phyloP scores from a whole-genome alignment of 2,113 vertebrate genomes.

The Falcunculus frontatus region DNA sequence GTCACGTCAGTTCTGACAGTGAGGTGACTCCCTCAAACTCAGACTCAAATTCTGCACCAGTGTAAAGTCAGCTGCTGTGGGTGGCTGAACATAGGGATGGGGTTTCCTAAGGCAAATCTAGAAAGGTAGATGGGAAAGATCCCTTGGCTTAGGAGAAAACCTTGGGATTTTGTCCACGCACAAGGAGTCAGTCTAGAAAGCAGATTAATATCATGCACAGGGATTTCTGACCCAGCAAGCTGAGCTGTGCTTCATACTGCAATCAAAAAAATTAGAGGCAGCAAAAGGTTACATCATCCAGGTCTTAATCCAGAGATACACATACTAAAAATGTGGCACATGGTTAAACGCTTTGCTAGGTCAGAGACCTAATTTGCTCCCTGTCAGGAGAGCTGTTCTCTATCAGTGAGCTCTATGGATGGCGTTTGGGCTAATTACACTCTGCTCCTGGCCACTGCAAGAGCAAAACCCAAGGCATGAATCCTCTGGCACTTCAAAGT shows the following conservation, averaged over 20 bases:
- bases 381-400: slow-evolving; percentile 35
- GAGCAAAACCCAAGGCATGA: slow-evolving; percentile 34
- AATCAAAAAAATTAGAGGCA: slow-evolving; percentile 36
- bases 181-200: neutral
- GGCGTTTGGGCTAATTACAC: slow-evolving; percentile 41
- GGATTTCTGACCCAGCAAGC: neutral
- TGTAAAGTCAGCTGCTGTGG: neutral
- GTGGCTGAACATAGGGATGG: neutral
- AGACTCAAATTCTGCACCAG: neutral
- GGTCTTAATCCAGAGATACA: slow-evolving; percentile 24
- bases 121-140: neutral
- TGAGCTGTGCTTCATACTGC: neutral
- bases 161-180: neutral
- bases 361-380: slow-evolving; percentile 61
- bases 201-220: neutral
- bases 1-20: neutral
- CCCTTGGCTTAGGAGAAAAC: neutral
- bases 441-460: slow-evolving; percentile 33
- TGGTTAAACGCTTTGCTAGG: slow-evolving; percentile 44
- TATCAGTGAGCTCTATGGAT: neutral
- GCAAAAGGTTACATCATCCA: slow-evolving; percentile 32
- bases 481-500: slow-evolving; percentile 21
- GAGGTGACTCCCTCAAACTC: neutral
- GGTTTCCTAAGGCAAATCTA: neutral
- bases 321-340: neutral